Conservation (phyloP, 2,888 invertebrate genomes). For the Clusia tigrina region DNA sequence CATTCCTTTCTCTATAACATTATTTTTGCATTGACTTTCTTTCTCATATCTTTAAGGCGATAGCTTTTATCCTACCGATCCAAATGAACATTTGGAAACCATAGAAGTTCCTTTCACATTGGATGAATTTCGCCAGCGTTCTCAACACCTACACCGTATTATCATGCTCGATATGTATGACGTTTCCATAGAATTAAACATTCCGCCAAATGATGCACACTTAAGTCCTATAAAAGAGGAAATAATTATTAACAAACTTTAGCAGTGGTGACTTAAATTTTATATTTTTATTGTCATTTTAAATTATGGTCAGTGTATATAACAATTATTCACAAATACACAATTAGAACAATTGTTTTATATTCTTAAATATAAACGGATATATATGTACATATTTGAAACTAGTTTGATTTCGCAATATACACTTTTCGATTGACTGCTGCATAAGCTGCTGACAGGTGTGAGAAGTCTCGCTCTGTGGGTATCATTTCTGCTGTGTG, state of each 20-base stretch:
- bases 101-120: conserved; percentile 45
- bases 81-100: conserved; percentile 46
- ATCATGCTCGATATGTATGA: conserved; percentile 42
- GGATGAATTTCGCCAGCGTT: conserved; percentile 49
- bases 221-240: conserved; percentile 31
- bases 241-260: not conserved
- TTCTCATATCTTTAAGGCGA: conserved; percentile 64
- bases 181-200: conserved; percentile 44
- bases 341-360: no score
- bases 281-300: no score
- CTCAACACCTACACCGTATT: conserved; percentile 55
- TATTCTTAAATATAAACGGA: no score
- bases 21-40: conserved; percentile 4
- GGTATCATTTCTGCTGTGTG: no score
- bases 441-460: no score
- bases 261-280: not conserved
- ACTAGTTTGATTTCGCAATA: no score
- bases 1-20: conserved; percentile 1
- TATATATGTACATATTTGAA: no score
- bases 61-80: conserved; percentile 64
- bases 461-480: no score
- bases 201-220: conserved; percentile 47
- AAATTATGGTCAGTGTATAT: no score
- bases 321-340: no score
- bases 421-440: no score